These are phyloP conservation scores for Diadromus collaris DNA, from an alignment of 2,888 invertebrate species.

Conservation along the genomic window DNA sequence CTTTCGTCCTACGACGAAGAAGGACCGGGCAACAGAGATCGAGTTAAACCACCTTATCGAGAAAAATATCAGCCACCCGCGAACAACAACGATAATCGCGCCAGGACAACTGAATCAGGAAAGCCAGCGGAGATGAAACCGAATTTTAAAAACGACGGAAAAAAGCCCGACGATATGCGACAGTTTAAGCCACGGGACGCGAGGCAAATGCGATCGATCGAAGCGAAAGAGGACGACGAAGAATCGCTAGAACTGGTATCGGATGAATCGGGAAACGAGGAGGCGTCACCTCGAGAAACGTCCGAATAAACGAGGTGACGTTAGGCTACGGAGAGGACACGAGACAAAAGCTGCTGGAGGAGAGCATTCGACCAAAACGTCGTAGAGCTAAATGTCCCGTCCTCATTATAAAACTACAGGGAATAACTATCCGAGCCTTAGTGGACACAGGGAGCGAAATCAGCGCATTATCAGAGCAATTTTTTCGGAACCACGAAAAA, in stretches of 20 bases:
- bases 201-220: not conserved
- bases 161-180: not conserved
- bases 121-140: too few relatives aligned
- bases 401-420: not conserved
- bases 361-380: not conserved
- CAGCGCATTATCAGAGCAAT: not conserved
- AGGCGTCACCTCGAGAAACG: not conserved
- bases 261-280: constrained; percentile 7
- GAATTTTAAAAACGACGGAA: not conserved
- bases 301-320: constrained; percentile 2
- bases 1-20: constrained; percentile 15
- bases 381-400: not conserved
- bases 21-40: not conserved
- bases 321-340: constrained; percentile 9
- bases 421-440: not conserved
- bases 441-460: too few relatives aligned
- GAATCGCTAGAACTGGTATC: not conserved
- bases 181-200: not conserved
- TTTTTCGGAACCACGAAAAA: not conserved
- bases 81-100: not conserved
- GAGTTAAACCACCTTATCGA: not conserved
- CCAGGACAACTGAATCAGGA: too few relatives aligned
- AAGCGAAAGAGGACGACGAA: not conserved
- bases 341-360: not conserved
- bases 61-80: not conserved